Percentiles rank a stretch among this genome's conserved stretches.
phyloP scores from a whole-genome alignment of 2,113 vertebrate genomes.

The Sciurus niger region DNA sequence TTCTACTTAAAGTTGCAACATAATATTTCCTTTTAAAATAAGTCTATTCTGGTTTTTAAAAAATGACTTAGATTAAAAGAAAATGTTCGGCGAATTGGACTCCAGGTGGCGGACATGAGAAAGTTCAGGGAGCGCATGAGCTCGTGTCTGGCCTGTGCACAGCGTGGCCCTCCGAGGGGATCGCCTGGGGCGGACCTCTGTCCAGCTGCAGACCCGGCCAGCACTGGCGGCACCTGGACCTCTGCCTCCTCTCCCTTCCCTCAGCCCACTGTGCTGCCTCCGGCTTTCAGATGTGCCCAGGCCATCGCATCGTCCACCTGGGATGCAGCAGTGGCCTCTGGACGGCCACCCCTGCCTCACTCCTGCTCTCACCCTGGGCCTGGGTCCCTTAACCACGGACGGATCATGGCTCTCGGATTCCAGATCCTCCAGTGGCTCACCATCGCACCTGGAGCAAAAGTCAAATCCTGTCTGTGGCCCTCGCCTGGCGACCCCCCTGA shows the following conservation, averaged over 20 bases:
- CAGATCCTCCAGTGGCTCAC: accelerated
- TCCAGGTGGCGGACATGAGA: neutral
- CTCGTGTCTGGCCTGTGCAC: accelerated
- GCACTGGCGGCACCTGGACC: accelerated
- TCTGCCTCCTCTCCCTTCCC: accelerated
- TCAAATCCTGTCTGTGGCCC: neutral
- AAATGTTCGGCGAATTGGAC: neutral
- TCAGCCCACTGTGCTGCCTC: accelerated
- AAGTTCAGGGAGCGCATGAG: accelerated
- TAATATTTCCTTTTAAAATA: neutral
- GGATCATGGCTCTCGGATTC: neutral
- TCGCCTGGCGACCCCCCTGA: accelerated
- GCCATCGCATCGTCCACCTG: neutral
- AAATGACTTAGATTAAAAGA: neutral
- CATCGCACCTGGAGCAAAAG: neutral
- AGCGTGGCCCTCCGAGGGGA: accelerated
- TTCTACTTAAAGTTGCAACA: neutral
- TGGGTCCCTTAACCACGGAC: no score
- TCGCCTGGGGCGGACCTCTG: no score
- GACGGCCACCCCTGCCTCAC: no score
- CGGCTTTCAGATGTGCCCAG: neutral
- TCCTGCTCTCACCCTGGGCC: neutral
- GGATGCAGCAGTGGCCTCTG: accelerated
- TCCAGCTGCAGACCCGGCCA: accelerated
- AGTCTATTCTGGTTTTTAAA: neutral